phyloP scores from a whole-genome alignment of 2,797 vertebrate species.

The Hipposideros larvatus region DNA sequence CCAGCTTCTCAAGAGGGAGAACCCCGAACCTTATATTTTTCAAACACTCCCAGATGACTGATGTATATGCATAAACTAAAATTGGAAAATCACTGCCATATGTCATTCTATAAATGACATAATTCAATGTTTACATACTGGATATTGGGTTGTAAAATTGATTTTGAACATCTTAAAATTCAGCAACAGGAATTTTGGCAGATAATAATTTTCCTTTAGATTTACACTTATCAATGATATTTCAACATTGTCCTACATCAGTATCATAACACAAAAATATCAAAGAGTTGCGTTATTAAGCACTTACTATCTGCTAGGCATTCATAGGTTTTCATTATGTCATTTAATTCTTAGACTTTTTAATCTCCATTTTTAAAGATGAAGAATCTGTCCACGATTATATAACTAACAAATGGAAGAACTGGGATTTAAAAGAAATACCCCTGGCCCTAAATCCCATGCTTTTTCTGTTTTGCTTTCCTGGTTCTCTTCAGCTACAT shows the following conservation, averaged over 20 bases:
- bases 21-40: neutral
- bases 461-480: neutral
- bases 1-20: neutral
- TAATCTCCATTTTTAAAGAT: slow-evolving; percentile 33
- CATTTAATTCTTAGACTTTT: neutral
- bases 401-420: neutral
- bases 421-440: neutral
- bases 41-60: neutral
- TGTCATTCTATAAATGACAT: neutral
- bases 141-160: slow-evolving; percentile 19
- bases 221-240: neutral
- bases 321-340: neutral
- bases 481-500: neutral
- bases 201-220: neutral
- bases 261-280: neutral
- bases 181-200: neutral
- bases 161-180: slow-evolving; percentile 48
- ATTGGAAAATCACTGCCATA: neutral
- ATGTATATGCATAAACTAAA: neutral
- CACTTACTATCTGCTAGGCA: neutral
- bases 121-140: neutral
- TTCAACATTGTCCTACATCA: neutral
- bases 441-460: neutral
- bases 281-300: neutral
- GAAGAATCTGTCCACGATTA: neutral